These are phyloP conservation scores for Cantharis rustica DNA, from an alignment of 2,888 invertebrate species.

Conservation along the genomic window DNA sequence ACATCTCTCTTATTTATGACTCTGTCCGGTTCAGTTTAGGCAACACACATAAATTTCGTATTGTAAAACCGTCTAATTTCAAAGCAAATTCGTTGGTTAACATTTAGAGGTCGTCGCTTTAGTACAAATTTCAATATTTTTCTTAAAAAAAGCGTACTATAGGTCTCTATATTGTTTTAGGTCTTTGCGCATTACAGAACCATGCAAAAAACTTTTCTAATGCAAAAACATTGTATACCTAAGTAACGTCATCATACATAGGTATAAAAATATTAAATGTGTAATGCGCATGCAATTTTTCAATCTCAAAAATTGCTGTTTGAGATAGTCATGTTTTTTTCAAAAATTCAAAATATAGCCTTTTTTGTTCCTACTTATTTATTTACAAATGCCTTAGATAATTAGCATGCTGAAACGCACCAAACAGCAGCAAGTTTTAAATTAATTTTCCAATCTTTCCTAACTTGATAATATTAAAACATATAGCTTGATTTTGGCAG, in stretches of 20 bases:
- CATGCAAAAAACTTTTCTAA: neutral
- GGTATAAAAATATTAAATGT: neutral
- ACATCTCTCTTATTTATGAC: no score
- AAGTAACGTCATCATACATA: neutral
- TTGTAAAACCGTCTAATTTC: no score
- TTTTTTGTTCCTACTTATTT: neutral
- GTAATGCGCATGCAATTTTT: neutral
- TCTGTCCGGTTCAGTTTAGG: no score
- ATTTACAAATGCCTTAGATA: neutral
- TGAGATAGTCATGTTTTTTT: neutral
- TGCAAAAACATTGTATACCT: neutral
- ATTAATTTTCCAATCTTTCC: neutral
- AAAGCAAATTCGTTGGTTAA: no score
- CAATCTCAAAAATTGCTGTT: no score
- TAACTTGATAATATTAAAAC: neutral
- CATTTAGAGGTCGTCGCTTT: no score
- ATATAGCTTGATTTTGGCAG: neutral
- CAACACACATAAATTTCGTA: no score
- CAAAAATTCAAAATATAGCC: neutral
- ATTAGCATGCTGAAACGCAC: neutral
- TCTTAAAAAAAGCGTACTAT: no score
- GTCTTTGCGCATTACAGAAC: neutral
- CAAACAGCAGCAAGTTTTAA: neutral
- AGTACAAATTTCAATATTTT: no score
- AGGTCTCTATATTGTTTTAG: neutral